Conservation (phyloP, 2,113 vertebrate species). For the Plotosus lineatus region DNA sequence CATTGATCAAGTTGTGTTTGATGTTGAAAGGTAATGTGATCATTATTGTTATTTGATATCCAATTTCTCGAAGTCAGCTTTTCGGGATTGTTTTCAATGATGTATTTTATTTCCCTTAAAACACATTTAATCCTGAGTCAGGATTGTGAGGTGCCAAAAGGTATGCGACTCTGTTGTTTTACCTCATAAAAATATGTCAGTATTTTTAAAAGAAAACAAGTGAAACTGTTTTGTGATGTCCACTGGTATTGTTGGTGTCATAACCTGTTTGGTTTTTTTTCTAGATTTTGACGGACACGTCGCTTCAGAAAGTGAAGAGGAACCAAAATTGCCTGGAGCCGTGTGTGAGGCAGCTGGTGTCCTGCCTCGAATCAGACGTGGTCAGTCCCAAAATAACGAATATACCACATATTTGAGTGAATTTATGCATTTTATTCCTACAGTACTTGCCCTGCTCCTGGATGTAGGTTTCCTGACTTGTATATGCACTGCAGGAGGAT, state of each 20-base stretch:
- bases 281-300: slow-evolving; percentile 94
- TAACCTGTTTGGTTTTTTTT: background rate
- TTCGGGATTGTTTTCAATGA: too few species aligned
- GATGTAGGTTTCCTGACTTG: background rate
- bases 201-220: background rate
- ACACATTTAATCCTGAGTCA: too few species aligned
- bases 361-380: slow-evolving; percentile 93
- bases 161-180: background rate
- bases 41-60: background rate
- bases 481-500: slow-evolving; percentile 80
- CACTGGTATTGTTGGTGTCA: background rate
- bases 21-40: background rate
- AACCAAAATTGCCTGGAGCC: slow-evolving; percentile 98
- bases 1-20: too few species aligned
- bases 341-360: slow-evolving; percentile 94
- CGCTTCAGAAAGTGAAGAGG: slow-evolving; percentile 96
- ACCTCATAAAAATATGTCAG: background rate
- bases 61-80: too few species aligned
- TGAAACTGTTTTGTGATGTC: too few species aligned
- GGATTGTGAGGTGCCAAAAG: background rate
- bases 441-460: background rate
- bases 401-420: background rate
- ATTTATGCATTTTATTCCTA: background rate
- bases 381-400: slow-evolving; percentile 67
- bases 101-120: too few species aligned